Conservation (phyloP, 2,113 vertebrate species). For the Microtus montanus region DNA sequence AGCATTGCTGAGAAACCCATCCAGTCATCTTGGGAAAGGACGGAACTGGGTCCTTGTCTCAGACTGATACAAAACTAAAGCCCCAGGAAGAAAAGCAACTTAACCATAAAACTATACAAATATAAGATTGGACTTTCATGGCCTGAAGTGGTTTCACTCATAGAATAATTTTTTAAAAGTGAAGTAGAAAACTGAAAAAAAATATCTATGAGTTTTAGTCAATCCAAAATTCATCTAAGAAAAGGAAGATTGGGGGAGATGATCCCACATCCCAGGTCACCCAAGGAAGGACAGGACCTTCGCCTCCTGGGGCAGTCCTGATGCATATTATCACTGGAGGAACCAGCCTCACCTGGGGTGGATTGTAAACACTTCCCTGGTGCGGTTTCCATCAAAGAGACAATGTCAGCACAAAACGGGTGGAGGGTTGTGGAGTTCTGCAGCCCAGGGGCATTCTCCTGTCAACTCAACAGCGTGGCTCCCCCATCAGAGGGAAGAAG, state of each 20-base stretch:
- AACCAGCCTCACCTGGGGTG: neutral
- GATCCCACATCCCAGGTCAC: neutral
- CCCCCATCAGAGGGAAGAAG: neutral
- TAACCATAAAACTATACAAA: constrained; percentile 34
- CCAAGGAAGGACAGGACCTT: neutral
- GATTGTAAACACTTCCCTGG: neutral
- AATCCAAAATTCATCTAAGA: neutral
- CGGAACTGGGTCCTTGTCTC: neutral
- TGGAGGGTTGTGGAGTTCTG: neutral
- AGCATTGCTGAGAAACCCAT: constrained; percentile 4
- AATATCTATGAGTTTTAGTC: neutral
- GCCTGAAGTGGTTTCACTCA: neutral
- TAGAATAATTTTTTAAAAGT: neutral
- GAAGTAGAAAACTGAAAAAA: neutral
- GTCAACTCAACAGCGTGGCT: neutral
- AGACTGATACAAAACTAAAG: constrained; percentile 39
- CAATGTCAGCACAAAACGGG: neutral
- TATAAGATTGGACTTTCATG: neutral
- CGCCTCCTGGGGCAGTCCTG: neutral
- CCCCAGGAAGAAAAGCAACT: neutral
- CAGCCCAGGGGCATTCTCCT: neutral
- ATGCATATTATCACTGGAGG: neutral
- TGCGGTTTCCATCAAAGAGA: neutral
- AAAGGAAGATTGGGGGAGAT: neutral
- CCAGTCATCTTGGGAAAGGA: neutral